phyloP scores from a whole-genome alignment of 2,888 invertebrate species.

The Ectobius pallidus region DNA sequence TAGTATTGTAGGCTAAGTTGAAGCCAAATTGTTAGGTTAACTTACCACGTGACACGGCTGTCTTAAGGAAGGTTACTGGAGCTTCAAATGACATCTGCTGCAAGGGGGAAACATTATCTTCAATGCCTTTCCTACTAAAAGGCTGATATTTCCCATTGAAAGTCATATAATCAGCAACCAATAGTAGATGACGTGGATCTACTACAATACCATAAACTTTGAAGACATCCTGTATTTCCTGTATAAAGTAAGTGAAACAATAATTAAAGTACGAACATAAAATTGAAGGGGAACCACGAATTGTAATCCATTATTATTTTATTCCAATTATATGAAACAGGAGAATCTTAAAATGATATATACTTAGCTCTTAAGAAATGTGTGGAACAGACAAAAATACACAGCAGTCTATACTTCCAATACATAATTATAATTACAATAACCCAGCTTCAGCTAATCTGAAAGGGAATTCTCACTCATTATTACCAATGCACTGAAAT shows the following conservation, averaged over 20 bases:
- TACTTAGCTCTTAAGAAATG: too few relatives aligned
- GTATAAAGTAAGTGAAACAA: slow-evolving; percentile 42
- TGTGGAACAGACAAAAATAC: too few relatives aligned
- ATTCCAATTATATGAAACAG: too few relatives aligned
- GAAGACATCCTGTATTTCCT: slow-evolving; percentile 95
- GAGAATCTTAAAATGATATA: too few relatives aligned
- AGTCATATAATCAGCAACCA: slow-evolving; percentile 98
- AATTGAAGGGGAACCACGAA: neutral
- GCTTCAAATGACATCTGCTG: slow-evolving; percentile 99
- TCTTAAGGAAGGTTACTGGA: slow-evolving; percentile 81
- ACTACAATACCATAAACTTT: slow-evolving; percentile 96
- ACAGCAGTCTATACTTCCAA: too few relatives aligned
- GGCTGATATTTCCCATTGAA: slow-evolving; percentile 89
- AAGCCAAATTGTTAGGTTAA: neutral
- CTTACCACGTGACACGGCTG: slow-evolving; percentile 70
- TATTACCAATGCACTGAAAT: too few relatives aligned
- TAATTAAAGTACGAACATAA: neutral
- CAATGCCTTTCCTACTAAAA: slow-evolving; percentile 90
- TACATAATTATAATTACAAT: too few relatives aligned
- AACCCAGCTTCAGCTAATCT: too few relatives aligned
- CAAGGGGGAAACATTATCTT: slow-evolving; percentile 87
- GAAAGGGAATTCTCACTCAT: too few relatives aligned
- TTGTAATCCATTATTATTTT: too few relatives aligned
- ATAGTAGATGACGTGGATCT: slow-evolving; percentile 88
- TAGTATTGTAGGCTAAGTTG: too few relatives aligned